Conservation (phyloP, 1,140 invertebrate genomes). For the Euura saliciscinereae region DNA sequence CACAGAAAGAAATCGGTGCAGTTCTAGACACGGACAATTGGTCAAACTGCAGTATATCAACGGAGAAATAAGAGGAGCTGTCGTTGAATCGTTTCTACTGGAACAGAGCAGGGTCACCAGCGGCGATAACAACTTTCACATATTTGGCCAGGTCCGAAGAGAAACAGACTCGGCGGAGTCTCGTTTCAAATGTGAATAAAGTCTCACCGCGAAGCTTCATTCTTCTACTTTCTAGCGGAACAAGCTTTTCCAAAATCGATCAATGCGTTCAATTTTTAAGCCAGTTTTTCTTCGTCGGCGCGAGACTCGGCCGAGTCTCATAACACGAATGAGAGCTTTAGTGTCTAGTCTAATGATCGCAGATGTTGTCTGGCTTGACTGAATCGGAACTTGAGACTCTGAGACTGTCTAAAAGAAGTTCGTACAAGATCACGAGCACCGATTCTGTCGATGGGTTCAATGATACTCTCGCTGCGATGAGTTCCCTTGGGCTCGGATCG, state of each 20-base stretch:
- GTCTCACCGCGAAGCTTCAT: no score
- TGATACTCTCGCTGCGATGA: constrained; percentile 42
- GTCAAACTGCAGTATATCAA: constrained; percentile 59
- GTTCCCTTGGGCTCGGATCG: constrained; percentile 40
- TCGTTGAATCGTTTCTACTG: constrained; percentile 67
- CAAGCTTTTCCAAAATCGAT: not conserved
- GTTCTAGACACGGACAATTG: constrained; percentile 65
- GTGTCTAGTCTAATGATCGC: constrained; percentile 14
- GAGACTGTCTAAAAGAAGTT: constrained; percentile 24
- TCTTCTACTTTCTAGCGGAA: no score
- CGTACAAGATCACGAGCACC: constrained; percentile 30
- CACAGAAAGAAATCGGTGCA: constrained; percentile 67
- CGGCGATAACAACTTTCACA: constrained; percentile 62
- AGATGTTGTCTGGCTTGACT: constrained; percentile 28
- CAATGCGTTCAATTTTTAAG: no score
- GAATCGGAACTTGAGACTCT: constrained; percentile 29
- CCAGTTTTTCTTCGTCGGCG: no score
- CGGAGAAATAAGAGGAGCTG: constrained; percentile 65
- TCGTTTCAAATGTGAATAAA: no score
- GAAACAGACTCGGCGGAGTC: no score
- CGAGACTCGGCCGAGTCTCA: no score
- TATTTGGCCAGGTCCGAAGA: constrained; percentile 62
- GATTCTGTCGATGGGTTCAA: constrained; percentile 48
- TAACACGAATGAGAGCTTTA: no score
- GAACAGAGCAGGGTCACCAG: constrained; percentile 66